Base-by-base conservation (phyloP, 1,140 invertebrate species). In the Uloborus diversus region DNA sequence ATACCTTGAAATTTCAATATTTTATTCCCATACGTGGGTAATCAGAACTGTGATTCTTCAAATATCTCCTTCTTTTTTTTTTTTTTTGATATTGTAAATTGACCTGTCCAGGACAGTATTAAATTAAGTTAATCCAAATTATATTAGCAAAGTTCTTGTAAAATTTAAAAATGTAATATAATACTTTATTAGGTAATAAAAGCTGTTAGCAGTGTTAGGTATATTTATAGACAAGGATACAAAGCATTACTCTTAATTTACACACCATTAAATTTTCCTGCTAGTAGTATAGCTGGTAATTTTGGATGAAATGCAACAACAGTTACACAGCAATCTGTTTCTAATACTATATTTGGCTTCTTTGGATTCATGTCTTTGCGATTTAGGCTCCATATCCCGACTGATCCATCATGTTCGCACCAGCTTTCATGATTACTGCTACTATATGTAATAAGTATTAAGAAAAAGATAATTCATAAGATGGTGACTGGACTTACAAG, bases 191-290 rank as follows among this genome's bases (percentile, higher is more conserved):
- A n/a, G n/a, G n/a, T n/a, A n/a, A n/a, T n/a, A n/a, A n/a, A n/a
- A n/a, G n/a, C n/a, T n/a, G n/a, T n/a, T n/a, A n/a, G n/a, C n/a
- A n/a, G n/a, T n/a, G n/a, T n/a, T n/a, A n/a, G n/a, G n/a, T n/a
- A n/a, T n/a, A n/a, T n/a, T n/a, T n/a, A n/a, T n/a, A n/a, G n/a
- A n/a, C n/a, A n/a, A n/a, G n/a, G n/a, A n/a, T n/a, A n/a, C n/a
- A n/a, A n/a, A n/a, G n/a, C n/a, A n/a, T n/a, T n/a, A n/a, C n/a
- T n/a, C n/a, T n/a, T n/a, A n/a, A n/a, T n/a, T n/a, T n/a, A 64
- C 59, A 32, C 14, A 81, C 82, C 82, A 70, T 59, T 78, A 33
- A 82, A 82, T 47, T 81, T 81, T 28, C 82, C 82, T 14, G 68
- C 79, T 56, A 56, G 61, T 35, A 81, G 33, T 13, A 82, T 9